These are phyloP conservation scores for Pheosia tremula DNA, from an alignment of 2,888 invertebrate genomes.

Conservation along the genomic window DNA sequence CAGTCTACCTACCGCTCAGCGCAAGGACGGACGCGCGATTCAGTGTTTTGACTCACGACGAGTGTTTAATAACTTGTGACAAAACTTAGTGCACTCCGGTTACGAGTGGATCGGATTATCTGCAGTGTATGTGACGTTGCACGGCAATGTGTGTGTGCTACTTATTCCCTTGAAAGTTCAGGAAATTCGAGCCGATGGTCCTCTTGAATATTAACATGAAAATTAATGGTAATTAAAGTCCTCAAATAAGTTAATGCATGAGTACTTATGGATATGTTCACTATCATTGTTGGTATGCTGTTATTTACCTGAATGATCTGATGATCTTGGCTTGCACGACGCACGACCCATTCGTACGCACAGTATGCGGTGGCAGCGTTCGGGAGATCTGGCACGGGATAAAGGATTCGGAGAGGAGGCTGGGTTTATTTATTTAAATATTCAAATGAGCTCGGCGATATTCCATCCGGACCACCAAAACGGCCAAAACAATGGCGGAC, in stretches of 20 bases:
- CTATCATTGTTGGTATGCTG: conserved; percentile 58
- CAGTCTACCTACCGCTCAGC: conserved; percentile 61
- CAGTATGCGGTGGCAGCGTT: conserved; percentile 46
- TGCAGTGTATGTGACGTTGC: conserved; percentile 76
- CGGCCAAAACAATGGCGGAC: conserved; percentile 78
- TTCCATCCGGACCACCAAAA: conserved; percentile 75
- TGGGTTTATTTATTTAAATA: conserved; percentile 58
- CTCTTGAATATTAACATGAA: conserved; percentile 83
- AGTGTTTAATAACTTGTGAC: conserved; percentile 61
- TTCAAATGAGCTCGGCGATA: conserved; percentile 66
- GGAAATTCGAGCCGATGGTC: conserved; percentile 75
- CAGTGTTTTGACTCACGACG: conserved; percentile 37
- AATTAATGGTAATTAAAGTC: conserved; percentile 78
- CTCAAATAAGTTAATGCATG: conserved; percentile 69
- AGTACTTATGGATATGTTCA: conserved; percentile 58
- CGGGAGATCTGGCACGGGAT: conserved; percentile 46
- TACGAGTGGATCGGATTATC: conserved; percentile 66
- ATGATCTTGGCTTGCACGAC: conserved; percentile 81
- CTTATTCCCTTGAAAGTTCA: conserved; percentile 49
- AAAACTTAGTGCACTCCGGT: conserved; percentile 66
- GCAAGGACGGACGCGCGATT: conserved; percentile 46
- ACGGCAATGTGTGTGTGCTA: conserved; percentile 60
- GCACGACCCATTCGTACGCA: conserved; percentile 57
- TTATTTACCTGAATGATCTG: conserved; percentile 66
- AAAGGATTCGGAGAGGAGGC: conserved; percentile 37